Percentiles rank a stretch among this genome's conserved stretches.
Evolutionary conservation across 2,113 vertebrate species (phyloP).

Genomic region (Oostethus manadensis): DNA sequence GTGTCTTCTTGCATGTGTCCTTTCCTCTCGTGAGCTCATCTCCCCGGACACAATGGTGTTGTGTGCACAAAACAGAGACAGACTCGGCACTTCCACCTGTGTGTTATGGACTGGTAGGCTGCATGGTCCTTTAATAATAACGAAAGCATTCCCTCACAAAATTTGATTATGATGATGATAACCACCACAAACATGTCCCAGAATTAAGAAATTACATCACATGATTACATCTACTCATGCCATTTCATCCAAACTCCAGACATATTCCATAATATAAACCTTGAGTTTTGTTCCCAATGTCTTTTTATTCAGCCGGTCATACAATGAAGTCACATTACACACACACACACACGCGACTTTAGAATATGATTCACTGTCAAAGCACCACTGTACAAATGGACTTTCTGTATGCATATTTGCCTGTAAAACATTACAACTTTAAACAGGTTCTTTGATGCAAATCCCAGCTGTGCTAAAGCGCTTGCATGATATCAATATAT

Average conservation of each 20-base stretch:
- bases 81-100: not conserved
- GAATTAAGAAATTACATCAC: too few relatives aligned
- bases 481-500: constrained; percentile 1
- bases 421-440: constrained; percentile 34
- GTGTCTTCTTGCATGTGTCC: not conserved
- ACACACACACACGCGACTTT: constrained; percentile 15
- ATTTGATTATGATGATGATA: too few relatives aligned
- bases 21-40: constrained; percentile 22
- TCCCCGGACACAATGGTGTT: constrained; percentile 31
- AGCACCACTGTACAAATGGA: constrained; percentile 56
- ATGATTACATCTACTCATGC: not conserved
- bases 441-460: constrained; percentile 22
- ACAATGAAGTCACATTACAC: constrained; percentile 39
- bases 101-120: not conserved
- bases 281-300: not conserved
- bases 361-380: constrained; percentile 39
- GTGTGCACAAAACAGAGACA: constrained; percentile 4
- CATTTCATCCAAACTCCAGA: not conserved
- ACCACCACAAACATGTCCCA: too few relatives aligned
- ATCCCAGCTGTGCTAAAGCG: constrained; percentile 24
- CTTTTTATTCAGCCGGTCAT: constrained; percentile 39
- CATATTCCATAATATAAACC: not conserved
- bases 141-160: not conserved
- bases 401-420: constrained; percentile 31
- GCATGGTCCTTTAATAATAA: not conserved